Percentiles rank a stretch among this genome's conserved stretches.
Evolutionary conservation across 2,888 invertebrate genomes (phyloP).

Genomic region (Suillia variegata): DNA sequence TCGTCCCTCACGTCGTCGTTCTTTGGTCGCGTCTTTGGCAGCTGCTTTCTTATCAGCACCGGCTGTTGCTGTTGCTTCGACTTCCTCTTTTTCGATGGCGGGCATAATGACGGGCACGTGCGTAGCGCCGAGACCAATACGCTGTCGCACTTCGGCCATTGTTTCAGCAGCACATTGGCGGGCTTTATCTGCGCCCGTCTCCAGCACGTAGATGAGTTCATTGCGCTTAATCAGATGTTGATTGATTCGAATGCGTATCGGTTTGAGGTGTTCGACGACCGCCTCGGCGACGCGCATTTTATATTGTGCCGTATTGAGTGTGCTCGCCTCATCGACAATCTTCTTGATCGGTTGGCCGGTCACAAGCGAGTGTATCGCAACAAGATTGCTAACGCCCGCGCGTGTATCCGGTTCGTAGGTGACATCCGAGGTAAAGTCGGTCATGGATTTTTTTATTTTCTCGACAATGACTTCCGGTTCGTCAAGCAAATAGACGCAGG

Average conservation of each 20-base stretch:
- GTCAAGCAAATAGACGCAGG: constrained; percentile 82
- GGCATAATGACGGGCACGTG: constrained; percentile 24
- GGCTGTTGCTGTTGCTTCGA: background rate
- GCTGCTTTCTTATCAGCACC: constrained; percentile 4
- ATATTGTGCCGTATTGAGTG: constrained; percentile 77
- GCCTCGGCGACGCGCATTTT: constrained; percentile 76
- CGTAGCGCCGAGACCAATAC: constrained; percentile 64
- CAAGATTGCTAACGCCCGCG: constrained; percentile 89
- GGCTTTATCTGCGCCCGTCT: constrained; percentile 70
- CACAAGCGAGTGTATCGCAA: constrained; percentile 80
- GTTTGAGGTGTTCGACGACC: constrained; percentile 71
- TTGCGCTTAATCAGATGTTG: constrained; percentile 66
- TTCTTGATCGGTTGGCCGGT: constrained; percentile 70
- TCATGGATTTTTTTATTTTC: constrained; percentile 86
- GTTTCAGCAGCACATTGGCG: constrained; percentile 67
- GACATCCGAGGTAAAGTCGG: constrained; percentile 85
- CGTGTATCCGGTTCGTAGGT: constrained; percentile 78
- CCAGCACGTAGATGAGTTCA: constrained; percentile 69
- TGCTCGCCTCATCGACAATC: constrained; percentile 70
- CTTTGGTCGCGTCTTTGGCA: constrained; percentile 16
- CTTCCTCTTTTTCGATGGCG: background rate
- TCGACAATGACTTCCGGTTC: constrained; percentile 69
- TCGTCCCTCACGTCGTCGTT: background rate
- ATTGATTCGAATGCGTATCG: constrained; percentile 69
- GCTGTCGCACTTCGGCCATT: constrained; percentile 68